Evolutionary conservation across 2,888 invertebrate genomes (phyloP).

Genomic region (Lingula anatina): DNA sequence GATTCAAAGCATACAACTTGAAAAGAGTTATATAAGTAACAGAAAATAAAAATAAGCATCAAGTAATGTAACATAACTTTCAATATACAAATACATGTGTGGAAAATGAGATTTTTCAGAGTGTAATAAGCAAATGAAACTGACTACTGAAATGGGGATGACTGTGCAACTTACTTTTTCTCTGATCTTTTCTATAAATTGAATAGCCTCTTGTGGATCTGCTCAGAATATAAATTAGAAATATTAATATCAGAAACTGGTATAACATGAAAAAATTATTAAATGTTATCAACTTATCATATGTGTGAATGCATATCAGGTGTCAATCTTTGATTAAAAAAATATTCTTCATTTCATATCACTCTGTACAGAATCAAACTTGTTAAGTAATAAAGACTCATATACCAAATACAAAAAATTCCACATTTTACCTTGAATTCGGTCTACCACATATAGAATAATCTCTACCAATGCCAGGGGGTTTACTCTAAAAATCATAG

Average conservation of each 20-base stretch:
- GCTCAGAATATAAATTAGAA: constrained; percentile 30
- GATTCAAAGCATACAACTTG: too few species aligned
- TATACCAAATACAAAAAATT: too few species aligned
- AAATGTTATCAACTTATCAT: not conserved
- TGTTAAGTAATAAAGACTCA: not conserved
- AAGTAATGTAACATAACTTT: too few species aligned
- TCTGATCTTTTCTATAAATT: constrained; percentile 84
- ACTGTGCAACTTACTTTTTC: constrained; percentile 78
- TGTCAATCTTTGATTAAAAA: not conserved
- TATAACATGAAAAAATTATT: too few species aligned
- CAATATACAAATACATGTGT: too few species aligned
- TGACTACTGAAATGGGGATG: too few species aligned
- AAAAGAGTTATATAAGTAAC: too few species aligned
- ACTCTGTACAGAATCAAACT: not conserved
- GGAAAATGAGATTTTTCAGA: too few species aligned
- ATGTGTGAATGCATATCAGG: not conserved
- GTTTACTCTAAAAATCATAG: constrained; percentile 83
- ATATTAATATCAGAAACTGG: too few species aligned
- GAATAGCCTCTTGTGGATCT: constrained; percentile 77
- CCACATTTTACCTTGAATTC: constrained; percentile 34
- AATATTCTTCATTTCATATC: not conserved
- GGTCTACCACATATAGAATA: constrained; percentile 40
- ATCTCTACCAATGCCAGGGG: constrained; percentile 89
- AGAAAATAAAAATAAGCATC: too few species aligned
- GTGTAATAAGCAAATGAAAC: too few species aligned